Base-by-base conservation (phyloP, 1,140 invertebrate genomes). In the Tetragnatha versicolor region DNA sequence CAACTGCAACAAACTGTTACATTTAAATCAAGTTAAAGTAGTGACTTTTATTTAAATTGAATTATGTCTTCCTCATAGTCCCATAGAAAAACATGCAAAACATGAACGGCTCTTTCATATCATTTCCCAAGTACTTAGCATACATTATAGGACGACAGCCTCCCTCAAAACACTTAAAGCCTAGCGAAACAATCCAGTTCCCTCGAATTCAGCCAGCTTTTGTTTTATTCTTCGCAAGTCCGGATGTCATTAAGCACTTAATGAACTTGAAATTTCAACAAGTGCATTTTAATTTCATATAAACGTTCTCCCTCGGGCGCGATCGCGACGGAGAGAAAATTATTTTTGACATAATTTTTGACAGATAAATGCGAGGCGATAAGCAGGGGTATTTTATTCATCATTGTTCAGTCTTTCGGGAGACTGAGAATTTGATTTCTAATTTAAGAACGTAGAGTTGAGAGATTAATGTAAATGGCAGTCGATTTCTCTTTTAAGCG, bases 221-320 rank as follows among this genome's bases (percentile, higher is more conserved):
- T 37, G 29, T 37, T 58, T 72, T 72, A 37, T 72, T 53, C 37
- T 37, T 31, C 27, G 4, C 14, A n/a, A 5, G 14, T 25, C 42
- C 31, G n/a, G 10, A 72, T 72, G 69, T 72, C 69, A 72, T 72
- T 72, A 72, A 58, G 22, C 14, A 7, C 51, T 45, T 72, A 72
- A 72, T 72, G 69, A 72, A 55, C 35, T 51, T 12, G 69, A 72
- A 72, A 72, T 72, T 51, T 72, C 69, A 72, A 72, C 69, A 72
- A 72, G 69, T 72, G 69, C 42, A 72, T 72, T 72, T 72, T 58
- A 72, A 72, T 72, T 58, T 72, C 51, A 72, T n/a, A n/a, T 72
- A 72, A 72, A 72, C 60, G 33, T 53, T 53, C 69, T n/a, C n/a
- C 35, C 49, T 42, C 22, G 51, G 37, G 69, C 20, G 31, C 25